A percentile compares a stretch with the other conserved stretches of the same genome.
Conservation (phyloP, 2,113 vertebrate species). For the Lepus europaeus region DNA sequence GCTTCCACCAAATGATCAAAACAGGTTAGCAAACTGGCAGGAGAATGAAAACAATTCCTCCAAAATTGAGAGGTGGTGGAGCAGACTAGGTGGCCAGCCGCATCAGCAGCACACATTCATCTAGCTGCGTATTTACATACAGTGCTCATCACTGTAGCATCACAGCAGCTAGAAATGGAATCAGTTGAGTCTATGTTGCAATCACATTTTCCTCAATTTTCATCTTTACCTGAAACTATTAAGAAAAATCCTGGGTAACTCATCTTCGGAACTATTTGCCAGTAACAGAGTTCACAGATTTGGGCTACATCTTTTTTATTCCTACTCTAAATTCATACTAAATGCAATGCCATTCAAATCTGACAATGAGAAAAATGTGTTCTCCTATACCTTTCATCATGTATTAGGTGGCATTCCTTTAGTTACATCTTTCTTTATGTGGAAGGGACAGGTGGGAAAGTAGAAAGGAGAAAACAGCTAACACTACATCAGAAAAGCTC, state of each 20-base stretch:
- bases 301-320: conserved; percentile 54
- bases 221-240: conserved; percentile 74
- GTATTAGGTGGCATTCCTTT: conserved; percentile 56
- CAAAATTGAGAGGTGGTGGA: conserved; percentile 39
- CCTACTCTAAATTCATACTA: conserved; percentile 74
- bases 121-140: conserved; percentile 72
- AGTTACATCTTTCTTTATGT: conserved; percentile 64
- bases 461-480: conserved; percentile 57
- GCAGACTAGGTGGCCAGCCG: neutral
- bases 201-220: conserved; percentile 77
- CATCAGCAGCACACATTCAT: conserved; percentile 27
- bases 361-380: conserved; percentile 71
- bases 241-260: conserved; percentile 59
- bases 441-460: conserved; percentile 58
- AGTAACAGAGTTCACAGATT: conserved; percentile 65
- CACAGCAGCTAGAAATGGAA: conserved; percentile 57
- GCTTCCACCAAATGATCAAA: conserved; percentile 77
- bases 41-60: conserved; percentile 78
- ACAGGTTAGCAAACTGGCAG: conserved; percentile 76
- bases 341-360: conserved; percentile 69
- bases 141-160: conserved; percentile 44
- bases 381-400: conserved; percentile 56
- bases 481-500: conserved; percentile 45
- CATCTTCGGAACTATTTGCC: conserved; percentile 69
- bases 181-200: conserved; percentile 65